phyloP scores from a whole-genome alignment of 1,140 invertebrate species.

The Drosophila insularis region DNA sequence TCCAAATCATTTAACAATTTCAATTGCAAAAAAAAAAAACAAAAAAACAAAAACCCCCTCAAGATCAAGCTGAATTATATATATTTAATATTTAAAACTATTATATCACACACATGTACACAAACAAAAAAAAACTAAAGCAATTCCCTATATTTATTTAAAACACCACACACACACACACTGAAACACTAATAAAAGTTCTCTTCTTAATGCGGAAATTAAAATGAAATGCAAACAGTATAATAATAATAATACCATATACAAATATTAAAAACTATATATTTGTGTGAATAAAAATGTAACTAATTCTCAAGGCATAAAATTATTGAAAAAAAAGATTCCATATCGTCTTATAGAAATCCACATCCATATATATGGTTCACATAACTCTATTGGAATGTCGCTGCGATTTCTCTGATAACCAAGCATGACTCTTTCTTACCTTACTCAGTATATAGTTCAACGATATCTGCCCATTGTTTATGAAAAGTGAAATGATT shows the following conservation, averaged over 20 bases:
- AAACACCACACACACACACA: constrained; percentile 42
- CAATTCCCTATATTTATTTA: constrained; percentile 75
- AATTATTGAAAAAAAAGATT: constrained; percentile 16
- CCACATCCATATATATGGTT: too few relatives aligned
- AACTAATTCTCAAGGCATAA: constrained; percentile 79
- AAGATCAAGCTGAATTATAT: constrained; percentile 60
- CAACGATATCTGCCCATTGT: background rate
- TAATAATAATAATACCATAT: constrained; percentile 50
- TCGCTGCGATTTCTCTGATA: background rate
- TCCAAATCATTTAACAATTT: constrained; percentile 3
- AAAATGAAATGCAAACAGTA: constrained; percentile 42
- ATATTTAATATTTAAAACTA: constrained; percentile 67
- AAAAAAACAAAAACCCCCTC: constrained; percentile 30
- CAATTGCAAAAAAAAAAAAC: constrained; percentile 46
- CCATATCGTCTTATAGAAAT: constrained; percentile 16
- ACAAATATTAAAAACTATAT: constrained; percentile 38
- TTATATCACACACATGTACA: constrained; percentile 47
- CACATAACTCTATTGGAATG: too few relatives aligned
- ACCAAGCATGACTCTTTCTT: background rate
- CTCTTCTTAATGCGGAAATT: constrained; percentile 63
- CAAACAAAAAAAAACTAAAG: constrained; percentile 49
- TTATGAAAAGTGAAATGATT: background rate
- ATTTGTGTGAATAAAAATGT: constrained; percentile 79
- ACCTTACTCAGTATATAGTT: background rate
- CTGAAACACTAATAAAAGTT: constrained; percentile 61